These are phyloP conservation scores for Chloroclystis v-ata DNA, from an alignment of 2,888 invertebrate species.

Conservation along the genomic window DNA sequence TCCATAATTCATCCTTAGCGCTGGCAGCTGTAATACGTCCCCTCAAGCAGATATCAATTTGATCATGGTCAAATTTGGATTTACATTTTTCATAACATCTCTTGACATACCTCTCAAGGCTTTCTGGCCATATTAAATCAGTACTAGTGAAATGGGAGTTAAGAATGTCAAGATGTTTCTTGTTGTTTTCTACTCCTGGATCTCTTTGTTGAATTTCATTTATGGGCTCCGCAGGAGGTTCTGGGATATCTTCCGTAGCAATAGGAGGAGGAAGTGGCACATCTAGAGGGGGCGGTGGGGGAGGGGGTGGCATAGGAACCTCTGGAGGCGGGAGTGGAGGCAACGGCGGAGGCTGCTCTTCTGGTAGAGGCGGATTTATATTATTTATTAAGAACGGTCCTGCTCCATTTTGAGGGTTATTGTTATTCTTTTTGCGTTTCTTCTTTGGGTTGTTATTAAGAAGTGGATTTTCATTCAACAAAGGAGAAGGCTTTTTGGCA, in stretches of 20 bases:
- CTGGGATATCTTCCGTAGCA: conserved; percentile 62
- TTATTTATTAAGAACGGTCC: conserved; percentile 42
- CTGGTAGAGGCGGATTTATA: conserved; percentile 75
- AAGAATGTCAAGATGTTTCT: conserved; percentile 51
- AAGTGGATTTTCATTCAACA: conserved; percentile 62
- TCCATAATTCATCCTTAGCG: conserved; percentile 90
- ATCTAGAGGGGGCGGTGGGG: conserved; percentile 49
- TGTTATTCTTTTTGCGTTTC: conserved; percentile 84
- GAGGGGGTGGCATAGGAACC: conserved; percentile 43
- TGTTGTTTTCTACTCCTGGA: conserved; percentile 45
- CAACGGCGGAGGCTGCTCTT: conserved; percentile 68
- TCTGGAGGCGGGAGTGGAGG: conserved; percentile 75
- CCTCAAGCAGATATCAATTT: conserved; percentile 95
- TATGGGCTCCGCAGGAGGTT: conserved; percentile 52
- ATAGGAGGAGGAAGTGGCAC: conserved; percentile 68
- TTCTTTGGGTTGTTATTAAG: conserved; percentile 81
- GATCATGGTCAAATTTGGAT: conserved; percentile 92
- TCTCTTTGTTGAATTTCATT: conserved; percentile 34
- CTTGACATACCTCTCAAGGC: conserved; percentile 91
- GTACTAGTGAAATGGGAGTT: conserved; percentile 55
- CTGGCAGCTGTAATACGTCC: conserved; percentile 95
- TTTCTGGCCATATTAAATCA: conserved; percentile 86
- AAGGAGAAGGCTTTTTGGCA: conserved; percentile 59
- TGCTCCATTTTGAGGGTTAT: conserved; percentile 70
- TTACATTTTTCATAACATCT: conserved; percentile 94